Evolutionary conservation across 1,140 invertebrate species (phyloP), one percentile per base, ranked within the genome.

Genomic region (Drosophila kikkawai): DNA sequence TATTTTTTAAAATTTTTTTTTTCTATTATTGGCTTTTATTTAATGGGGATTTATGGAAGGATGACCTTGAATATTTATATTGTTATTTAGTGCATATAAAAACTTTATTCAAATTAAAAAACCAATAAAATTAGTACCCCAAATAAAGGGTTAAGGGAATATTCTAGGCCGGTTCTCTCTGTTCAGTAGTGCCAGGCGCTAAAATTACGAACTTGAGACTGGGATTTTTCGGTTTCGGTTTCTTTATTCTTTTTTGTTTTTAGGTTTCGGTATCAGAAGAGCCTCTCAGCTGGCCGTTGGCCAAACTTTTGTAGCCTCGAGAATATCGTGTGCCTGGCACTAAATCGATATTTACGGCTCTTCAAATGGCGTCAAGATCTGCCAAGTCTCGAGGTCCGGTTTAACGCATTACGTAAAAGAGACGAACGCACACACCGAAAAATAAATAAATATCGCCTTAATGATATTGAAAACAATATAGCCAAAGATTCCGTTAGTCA

Each of bases 341-440:
- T 66, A 60, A 83, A 69, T 65, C 75, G 67, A 80, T 74, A 61
- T 69, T 80, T 56, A 55, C 47, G 22, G 59, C 51, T 83, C 65
- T 68, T 80, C 44, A 78, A 57, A 59, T 60, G 53, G 47, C 77
- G 44, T 71, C 53, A 48, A 50, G 48, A 57, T 55, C 59, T 57
- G 78, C 63, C 66, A 73, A 51, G 67, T 45, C 12, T 45, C 32
- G 53, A 80, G 80, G 80, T 88, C 84, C 84, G 84, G 84, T 88
- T 90, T 88, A 57, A 29, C 42, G 41, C 58, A 79, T 90, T 90
- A 84, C 84, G 84, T 88, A 84, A 80, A 87, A 85, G 75, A 67
- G 57, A 44, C 55, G 48, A 36, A 29, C 42, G 32, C 50, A 42
- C 32, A 39, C 36, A 56, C 5, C 13, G 22, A 53, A 32, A 59